A percentile compares a stretch with the other conserved stretches of the same genome.
phyloP scores from a whole-genome alignment of 2,888 invertebrate genomes.

The Mythimna lalbum region DNA sequence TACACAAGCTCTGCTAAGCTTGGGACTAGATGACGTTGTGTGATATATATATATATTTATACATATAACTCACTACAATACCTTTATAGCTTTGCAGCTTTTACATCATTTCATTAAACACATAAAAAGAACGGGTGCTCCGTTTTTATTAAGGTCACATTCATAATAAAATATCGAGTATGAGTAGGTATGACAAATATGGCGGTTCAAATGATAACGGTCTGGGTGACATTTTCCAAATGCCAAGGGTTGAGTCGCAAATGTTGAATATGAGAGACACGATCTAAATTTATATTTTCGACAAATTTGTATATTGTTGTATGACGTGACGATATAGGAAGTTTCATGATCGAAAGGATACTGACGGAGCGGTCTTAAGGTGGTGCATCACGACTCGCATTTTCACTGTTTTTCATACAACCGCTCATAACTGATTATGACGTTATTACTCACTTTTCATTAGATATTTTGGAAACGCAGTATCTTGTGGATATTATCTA shows the following conservation, averaged over 20 bases:
- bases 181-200: conserved; percentile 34
- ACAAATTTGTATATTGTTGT: neutral
- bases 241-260: conserved; percentile 39
- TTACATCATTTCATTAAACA: conserved; percentile 29
- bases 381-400: too few species aligned
- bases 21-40: too few species aligned
- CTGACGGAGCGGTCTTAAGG: neutral
- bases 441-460: too few species aligned
- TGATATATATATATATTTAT: too few species aligned
- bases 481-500: too few species aligned
- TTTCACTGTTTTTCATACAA: too few species aligned
- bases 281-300: conserved; percentile 20
- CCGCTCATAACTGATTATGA: too few species aligned
- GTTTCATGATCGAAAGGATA: neutral
- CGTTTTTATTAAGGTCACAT: conserved; percentile 44
- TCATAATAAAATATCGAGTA: conserved; percentile 39
- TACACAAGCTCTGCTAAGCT: too few species aligned
- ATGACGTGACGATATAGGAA: neutral
- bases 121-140: conserved; percentile 14
- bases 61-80: neutral
- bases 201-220: conserved; percentile 34
- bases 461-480: too few species aligned
- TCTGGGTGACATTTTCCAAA: conserved; percentile 56
- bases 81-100: conserved; percentile 6
- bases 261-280: conserved; percentile 9